phyloP scores from a whole-genome alignment of 2,797 vertebrate species.

The Triplophysa yarkandensis region DNA sequence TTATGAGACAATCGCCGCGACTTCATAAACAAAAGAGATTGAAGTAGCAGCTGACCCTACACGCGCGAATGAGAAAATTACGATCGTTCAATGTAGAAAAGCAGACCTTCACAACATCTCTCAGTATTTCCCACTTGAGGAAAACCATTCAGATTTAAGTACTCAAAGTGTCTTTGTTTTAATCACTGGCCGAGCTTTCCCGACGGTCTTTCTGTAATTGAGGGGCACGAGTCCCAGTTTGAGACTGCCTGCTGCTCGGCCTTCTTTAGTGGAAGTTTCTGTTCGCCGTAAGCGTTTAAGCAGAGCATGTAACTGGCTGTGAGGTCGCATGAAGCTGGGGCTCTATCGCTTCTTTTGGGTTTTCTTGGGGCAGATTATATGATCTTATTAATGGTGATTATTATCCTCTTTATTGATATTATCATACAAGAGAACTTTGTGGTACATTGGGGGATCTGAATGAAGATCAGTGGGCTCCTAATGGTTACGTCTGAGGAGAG shows the following conservation, averaged over 20 bases:
- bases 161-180: constrained; percentile 60
- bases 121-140: constrained; percentile 54
- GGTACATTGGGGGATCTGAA: constrained; percentile 35
- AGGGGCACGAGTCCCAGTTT: constrained; percentile 57
- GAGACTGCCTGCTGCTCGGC: constrained; percentile 47
- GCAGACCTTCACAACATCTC: constrained; percentile 57
- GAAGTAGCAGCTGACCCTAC: constrained; percentile 71
- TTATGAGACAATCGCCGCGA: constrained; percentile 70
- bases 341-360: constrained; percentile 35
- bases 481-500: constrained; percentile 12
- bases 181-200: constrained; percentile 65
- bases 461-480: constrained; percentile 10
- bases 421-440: constrained; percentile 29
- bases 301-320: constrained; percentile 47
- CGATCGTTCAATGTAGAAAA: constrained; percentile 63
- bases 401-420: constrained; percentile 51
- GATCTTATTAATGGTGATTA: constrained; percentile 45
- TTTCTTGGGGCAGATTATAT: constrained; percentile 44
- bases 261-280: constrained; percentile 57
- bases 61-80: constrained; percentile 64
- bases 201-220: constrained; percentile 64
- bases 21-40: constrained; percentile 74
- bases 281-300: constrained; percentile 54
- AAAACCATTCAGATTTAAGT: constrained; percentile 62
- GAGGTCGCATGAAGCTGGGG: constrained; percentile 31